Evolutionary conservation across 1,140 invertebrate species (phyloP).

Genomic region (Lepidurus apus): DNA sequence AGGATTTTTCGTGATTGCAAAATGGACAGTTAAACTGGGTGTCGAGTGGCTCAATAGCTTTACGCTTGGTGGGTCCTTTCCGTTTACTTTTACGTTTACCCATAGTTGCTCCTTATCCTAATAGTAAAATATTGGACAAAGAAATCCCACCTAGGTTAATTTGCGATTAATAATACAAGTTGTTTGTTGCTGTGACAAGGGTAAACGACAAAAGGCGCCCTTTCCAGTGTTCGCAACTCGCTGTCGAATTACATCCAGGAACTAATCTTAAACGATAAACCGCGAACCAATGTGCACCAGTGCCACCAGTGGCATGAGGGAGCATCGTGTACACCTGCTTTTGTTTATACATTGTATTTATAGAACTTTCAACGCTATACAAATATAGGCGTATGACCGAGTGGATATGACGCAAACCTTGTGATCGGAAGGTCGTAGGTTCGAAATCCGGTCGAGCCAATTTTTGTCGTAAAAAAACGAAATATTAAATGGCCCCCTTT

Average conservation of each 20-base stretch:
- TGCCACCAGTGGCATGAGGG: too few relatives aligned
- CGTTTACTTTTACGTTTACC: constrained; percentile 94
- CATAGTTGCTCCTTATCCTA: constrained; percentile 55
- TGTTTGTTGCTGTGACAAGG: not conserved
- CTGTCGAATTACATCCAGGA: not conserved
- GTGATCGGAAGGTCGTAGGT: too few relatives aligned
- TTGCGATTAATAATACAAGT: not conserved
- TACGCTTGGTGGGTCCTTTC: constrained; percentile 91
- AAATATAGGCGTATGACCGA: too few relatives aligned
- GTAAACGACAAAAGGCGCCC: constrained; percentile 13
- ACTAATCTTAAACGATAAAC: too few relatives aligned
- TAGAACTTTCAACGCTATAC: too few relatives aligned
- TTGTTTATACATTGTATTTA: too few relatives aligned
- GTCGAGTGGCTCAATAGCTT: constrained; percentile 89
- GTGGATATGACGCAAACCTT: too few relatives aligned
- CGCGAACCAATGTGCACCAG: too few relatives aligned
- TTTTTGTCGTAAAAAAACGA: too few relatives aligned
- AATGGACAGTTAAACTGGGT: constrained; percentile 98
- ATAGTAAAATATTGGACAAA: not conserved
- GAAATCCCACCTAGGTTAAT: not conserved
- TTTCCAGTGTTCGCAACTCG: not conserved
- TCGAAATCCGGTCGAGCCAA: too few relatives aligned
- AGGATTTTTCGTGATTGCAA: constrained; percentile 99
- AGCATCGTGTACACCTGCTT: too few relatives aligned
- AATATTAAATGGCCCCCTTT: too few relatives aligned